Conservation (phyloP, 2,888 invertebrate species). For the Petrolisthes manimaculis region DNA sequence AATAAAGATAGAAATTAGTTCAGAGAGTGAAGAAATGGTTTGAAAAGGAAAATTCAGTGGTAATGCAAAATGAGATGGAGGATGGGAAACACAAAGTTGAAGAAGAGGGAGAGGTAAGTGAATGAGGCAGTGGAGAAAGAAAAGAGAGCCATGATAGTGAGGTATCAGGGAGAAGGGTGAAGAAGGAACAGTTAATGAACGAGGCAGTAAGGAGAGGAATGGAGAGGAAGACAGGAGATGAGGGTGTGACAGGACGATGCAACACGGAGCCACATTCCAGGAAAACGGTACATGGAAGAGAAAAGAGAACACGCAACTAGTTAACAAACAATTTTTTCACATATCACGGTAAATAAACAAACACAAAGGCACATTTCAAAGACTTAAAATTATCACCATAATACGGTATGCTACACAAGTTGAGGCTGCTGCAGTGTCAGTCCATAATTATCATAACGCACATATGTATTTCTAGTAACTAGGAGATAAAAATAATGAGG, state of each 20-base stretch:
- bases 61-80: too few species aligned
- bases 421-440: not conserved
- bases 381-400: not conserved
- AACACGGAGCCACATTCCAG: conserved; percentile 61
- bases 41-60: too few species aligned
- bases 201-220: conserved; percentile 27
- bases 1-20: too few species aligned
- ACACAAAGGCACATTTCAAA: conserved; percentile 5
- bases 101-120: too few species aligned
- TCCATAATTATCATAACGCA: not conserved
- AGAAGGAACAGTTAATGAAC: conserved; percentile 30
- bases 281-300: conserved; percentile 61
- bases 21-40: too few species aligned
- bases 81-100: too few species aligned
- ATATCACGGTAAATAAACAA: not conserved
- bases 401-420: not conserved
- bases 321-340: conserved; percentile 17
- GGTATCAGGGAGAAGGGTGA: conserved; percentile 28
- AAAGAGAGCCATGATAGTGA: conserved; percentile 19
- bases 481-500: not conserved
- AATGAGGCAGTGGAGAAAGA: not conserved
- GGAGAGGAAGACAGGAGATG: conserved; percentile 28
- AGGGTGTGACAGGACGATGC: conserved; percentile 51
- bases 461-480: not conserved
- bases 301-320: conserved; percentile 50